Evolutionary conservation across 2,113 vertebrate species (phyloP).

Genomic region (Brachyistius frenatus): DNA sequence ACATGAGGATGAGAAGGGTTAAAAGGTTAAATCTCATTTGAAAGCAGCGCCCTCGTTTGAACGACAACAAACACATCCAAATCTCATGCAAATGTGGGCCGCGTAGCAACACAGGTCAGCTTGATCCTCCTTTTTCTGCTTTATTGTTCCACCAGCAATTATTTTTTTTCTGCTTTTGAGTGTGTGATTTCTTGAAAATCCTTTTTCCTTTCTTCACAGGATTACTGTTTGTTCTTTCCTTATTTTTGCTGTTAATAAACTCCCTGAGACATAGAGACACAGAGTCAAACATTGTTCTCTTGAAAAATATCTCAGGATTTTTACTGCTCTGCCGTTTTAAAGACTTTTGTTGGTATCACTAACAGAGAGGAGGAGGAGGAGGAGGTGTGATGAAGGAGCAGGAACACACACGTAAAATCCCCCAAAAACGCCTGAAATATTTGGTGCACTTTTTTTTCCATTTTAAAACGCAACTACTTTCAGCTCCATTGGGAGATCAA

Average conservation of each 20-base stretch:
- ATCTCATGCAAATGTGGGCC: slow-evolving; percentile 64
- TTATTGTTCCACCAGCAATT: not conserved
- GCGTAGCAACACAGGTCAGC: slow-evolving; percentile 36
- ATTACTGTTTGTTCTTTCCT: not conserved
- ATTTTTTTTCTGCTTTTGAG: not conserved
- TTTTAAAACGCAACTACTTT: slow-evolving; percentile 16
- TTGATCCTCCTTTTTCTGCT: not conserved
- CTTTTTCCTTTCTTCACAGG: not conserved
- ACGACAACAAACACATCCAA: slow-evolving; percentile 48
- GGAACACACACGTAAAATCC: not conserved
- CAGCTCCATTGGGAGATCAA: slow-evolving; percentile 26
- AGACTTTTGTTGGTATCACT: not conserved
- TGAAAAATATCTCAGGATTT: not conserved
- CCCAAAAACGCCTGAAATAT: slow-evolving; percentile 12
- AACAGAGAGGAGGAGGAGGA: too few relatives aligned
- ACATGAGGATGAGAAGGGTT: slow-evolving; percentile 24
- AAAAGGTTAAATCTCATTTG: slow-evolving; percentile 40
- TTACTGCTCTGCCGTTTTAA: not conserved
- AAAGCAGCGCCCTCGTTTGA: slow-evolving; percentile 13
- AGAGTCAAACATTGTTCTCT: not conserved
- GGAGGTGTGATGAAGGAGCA: not conserved
- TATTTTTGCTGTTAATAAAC: slow-evolving; percentile 3
- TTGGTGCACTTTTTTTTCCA: not conserved
- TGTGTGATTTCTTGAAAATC: not conserved
- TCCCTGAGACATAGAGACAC: slow-evolving; percentile 34